Base-by-base conservation (phyloP, 2,797 vertebrate species). In the Propithecus deckenii region DNA sequence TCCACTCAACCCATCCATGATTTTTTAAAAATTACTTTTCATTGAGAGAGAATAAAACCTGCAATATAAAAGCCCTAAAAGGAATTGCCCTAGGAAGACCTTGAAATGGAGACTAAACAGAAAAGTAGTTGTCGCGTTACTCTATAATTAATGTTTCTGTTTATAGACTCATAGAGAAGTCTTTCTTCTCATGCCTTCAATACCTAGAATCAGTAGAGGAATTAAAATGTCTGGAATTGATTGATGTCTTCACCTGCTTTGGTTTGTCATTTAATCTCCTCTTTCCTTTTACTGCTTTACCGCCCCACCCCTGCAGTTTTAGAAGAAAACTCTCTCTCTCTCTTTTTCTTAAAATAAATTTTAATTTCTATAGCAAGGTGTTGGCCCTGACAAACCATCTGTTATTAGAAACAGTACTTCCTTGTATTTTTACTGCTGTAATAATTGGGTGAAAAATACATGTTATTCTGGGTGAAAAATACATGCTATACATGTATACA, bases 371-470 rank as follows among this genome's bases (percentile, higher is more conserved):
- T 86, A 80, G 80, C 28, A 79, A 95, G 72, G 52, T 52, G 32
- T 20, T 80, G 43, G 55, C 38, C 6, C 32, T 52, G 43, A 74
- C 61, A 91, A 80, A 89, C 23, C 20, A 55, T 46, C 23, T 65
- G n/a, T 83, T 95, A 50, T 97, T 93, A 43, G 32, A 81, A 92
- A 85, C 13, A 83, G 9, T 57, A 2, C 52, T 55, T 85, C 41
- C 2, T 17, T 86, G 10, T 89, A 46, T 92, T 91, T 95, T 67
- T 63, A 74, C 32, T 93, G 46, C 67, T 94, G 38, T 57, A 84
- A 38, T 75, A 71, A 86, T 72, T 63, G 46, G 74, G 22, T 23
- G 2, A 5, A 75, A 86, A 69, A 76, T 32, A 71, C 61, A 59
- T 55, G 43, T 69, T 76, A 61, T 83, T 84, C 32, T 46, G 18